Base-by-base conservation (phyloP, 1,140 invertebrate genomes). In the Drosophila nikananu region DNA sequence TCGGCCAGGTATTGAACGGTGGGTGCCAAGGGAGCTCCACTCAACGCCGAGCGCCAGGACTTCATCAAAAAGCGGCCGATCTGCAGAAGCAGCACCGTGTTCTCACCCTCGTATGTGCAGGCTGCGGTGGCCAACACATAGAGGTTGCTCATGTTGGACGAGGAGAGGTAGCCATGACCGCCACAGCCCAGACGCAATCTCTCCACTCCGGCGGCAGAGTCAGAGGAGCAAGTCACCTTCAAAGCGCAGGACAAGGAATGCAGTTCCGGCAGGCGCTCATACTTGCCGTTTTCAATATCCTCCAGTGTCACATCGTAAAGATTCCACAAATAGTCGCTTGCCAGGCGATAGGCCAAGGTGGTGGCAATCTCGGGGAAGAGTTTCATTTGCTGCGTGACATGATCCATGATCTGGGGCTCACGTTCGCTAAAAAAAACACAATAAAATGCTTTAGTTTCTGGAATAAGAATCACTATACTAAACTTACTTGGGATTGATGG, bases 91-190 rank as follows among this genome's bases (percentile, higher is more conserved):
- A 99, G 93, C 23, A 99, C 98, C 1, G 97, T 98, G 91, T 99
- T 99, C 94, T 99, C 98, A 3, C 98, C 98, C 94, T 99, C 98
- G 90, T 99, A 99, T 5, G 98, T 99, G 92, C 96, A 97, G 49
- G 96, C 95, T 13, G 97, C 97, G 1, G 97, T 97, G 5, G 96
- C 95, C 52, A 95, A 92, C 1, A 95, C 95, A 93, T 98, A 99
- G 7, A 96, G 95, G 49, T 95, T 94, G 27, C 97, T 97, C 46
- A 99, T 94, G 92, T 97, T 97, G 81, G 97, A 97, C 15, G 96
- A 95, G 17, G 95, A 94, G 94, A 98, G 96, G 94, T 98, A 99
- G 7, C 98, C 98, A 92, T 99, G 98, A 8, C 98, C 98, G 27
- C 98, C 98, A 93, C 98, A 99, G 13, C 97, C 94, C 66, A 97